Conservation (phyloP, 2,113 vertebrate species). For the Hippocampus comes region DNA sequence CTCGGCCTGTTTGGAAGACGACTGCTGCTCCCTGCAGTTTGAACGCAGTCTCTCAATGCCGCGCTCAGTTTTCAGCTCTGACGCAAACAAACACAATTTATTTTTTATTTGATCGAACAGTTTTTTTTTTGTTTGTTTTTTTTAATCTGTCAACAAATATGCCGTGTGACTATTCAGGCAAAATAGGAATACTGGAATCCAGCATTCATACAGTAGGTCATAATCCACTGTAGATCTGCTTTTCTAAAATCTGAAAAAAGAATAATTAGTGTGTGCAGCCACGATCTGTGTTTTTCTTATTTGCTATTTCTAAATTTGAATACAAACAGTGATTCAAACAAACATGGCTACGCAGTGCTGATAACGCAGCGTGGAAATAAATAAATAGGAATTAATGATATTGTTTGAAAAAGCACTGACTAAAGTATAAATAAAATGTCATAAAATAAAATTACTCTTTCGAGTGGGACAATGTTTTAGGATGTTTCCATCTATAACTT, state of each 20-base stretch:
- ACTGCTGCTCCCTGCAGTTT: slow-evolving; percentile 99
- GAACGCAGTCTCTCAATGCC: slow-evolving; percentile 73
- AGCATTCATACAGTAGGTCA: neutral
- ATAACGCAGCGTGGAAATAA: neutral
- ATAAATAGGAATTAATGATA: neutral
- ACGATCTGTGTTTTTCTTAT: neutral
- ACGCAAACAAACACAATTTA: neutral
- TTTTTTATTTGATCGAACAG: neutral
- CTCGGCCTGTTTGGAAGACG: slow-evolving; percentile 83
- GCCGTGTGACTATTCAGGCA: neutral
- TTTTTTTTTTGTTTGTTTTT: neutral
- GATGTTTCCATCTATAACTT: neutral
- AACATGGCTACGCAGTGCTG: neutral
- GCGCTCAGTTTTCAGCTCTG: neutral
- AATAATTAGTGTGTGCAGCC: neutral
- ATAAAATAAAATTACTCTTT: neutral
- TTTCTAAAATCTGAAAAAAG: neutral
- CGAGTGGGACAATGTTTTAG: neutral
- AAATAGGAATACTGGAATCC: neutral
- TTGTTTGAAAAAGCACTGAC: neutral
- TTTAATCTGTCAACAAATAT: slow-evolving; percentile 5
- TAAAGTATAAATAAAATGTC: neutral
- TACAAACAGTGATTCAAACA: neutral
- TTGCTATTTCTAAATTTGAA: neutral
- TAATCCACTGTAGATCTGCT: neutral